phyloP scores from a whole-genome alignment of 2,888 invertebrate species.

The Nomada goodeniana region DNA sequence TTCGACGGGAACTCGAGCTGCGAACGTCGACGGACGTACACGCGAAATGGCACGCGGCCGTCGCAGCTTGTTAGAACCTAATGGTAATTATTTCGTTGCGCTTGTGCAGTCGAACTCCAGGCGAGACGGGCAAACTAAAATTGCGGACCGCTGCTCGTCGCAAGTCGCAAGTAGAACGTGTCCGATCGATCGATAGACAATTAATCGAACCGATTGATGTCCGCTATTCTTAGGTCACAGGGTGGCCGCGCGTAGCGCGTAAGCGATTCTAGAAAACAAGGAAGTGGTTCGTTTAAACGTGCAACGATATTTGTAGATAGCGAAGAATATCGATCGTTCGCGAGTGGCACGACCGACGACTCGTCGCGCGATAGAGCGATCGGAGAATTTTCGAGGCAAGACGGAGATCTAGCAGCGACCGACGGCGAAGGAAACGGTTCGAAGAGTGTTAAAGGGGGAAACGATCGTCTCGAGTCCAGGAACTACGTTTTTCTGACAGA shows the following conservation, averaged over 20 bases:
- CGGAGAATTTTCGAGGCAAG: neutral
- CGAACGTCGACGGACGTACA: no score
- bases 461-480: constrained; percentile 13
- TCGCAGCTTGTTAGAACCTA: neutral
- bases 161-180: no score
- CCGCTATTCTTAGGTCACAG: no score
- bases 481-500: constrained; percentile 44
- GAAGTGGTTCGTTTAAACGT: neutral
- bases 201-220: no score
- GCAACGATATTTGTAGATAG: constrained; percentile 9
- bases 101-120: neutral
- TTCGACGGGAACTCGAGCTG: neutral
- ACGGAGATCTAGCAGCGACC: neutral
- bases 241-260: no score
- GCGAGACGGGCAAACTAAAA: neutral
- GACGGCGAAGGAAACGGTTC: constrained; percentile 4
- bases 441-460: neutral
- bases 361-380: neutral
- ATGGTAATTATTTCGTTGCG: neutral
- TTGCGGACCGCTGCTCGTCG: no score
- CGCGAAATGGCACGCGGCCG: neutral
- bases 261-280: no score
- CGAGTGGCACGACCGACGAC: neutral
- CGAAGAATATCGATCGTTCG: constrained; percentile 3
- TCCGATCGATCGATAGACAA: no score